Conservation (phyloP, 1,140 invertebrate genomes). For the Neocloeon triangulifer region DNA sequence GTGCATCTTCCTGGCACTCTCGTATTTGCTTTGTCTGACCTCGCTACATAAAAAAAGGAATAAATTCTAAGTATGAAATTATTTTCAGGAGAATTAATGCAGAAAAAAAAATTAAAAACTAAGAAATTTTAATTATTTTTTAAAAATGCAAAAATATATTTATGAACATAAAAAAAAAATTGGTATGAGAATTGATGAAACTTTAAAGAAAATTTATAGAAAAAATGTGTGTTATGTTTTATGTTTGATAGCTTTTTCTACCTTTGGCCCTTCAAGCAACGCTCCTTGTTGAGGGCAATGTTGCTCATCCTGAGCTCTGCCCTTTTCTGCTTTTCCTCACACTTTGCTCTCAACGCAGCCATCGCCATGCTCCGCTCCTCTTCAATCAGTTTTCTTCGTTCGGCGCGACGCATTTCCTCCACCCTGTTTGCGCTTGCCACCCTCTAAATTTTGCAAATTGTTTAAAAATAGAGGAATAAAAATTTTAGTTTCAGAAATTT, state of each 20-base stretch:
- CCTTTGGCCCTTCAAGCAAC: constrained; percentile 12
- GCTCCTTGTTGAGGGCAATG: constrained; percentile 9
- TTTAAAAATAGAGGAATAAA: neutral
- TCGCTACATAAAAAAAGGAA: no score
- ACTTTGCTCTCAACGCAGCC: constrained; percentile 7
- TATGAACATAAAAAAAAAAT: no score
- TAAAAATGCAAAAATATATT: no score
- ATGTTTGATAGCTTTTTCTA: no score
- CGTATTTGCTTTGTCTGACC: constrained; percentile 11
- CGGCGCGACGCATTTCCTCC: constrained; percentile 10
- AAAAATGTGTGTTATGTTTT: no score
- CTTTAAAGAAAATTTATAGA: no score
- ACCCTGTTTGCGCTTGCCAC: constrained; percentile 11
- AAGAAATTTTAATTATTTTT: no score
- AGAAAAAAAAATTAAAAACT: no score
- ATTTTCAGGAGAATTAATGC: no score
- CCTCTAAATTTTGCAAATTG: constrained; percentile 7
- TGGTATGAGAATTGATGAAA: no score
- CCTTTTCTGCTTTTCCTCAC: constrained; percentile 7
- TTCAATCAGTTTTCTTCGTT: constrained; percentile 7
- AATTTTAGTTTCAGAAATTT: neutral
- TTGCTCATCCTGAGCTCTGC: constrained; percentile 9
- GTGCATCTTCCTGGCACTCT: constrained; percentile 12
- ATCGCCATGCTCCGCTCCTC: constrained; percentile 7
- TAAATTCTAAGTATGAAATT: no score